These are phyloP conservation scores for Cygnus buccinator DNA, from an alignment of 2,113 vertebrate species.

Conservation along the genomic window DNA sequence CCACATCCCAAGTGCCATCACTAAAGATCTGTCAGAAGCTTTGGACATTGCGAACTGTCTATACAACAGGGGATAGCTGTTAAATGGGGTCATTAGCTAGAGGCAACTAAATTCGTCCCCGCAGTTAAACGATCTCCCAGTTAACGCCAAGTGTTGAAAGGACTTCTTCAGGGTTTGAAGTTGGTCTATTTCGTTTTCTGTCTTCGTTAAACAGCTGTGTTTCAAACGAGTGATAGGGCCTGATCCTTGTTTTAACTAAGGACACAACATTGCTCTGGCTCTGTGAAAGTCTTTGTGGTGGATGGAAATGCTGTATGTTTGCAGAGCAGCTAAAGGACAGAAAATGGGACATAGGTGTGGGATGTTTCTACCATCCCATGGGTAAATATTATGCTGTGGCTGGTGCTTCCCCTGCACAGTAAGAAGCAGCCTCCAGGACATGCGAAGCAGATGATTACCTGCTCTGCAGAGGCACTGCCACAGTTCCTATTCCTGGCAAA, in stretches of 20 bases:
- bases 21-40: background rate
- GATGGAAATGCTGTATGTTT: background rate
- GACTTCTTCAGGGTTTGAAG: background rate
- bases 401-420: background rate
- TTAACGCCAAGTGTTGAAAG: background rate
- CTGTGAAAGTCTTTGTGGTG: background rate
- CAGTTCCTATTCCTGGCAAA: background rate
- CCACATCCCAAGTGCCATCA: background rate
- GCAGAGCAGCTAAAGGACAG: background rate
- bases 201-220: background rate
- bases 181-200: background rate
- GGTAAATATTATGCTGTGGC: background rate
- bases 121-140: background rate
- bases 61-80: background rate
- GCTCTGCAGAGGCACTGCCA: background rate
- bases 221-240: background rate
- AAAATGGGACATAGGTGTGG: fast-evolving
- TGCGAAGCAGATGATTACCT: too few species aligned
- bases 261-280: fast-evolving
- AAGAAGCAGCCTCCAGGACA: background rate
- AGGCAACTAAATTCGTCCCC: background rate
- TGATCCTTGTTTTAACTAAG: background rate
- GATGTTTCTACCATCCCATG: background rate
- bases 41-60: background rate
- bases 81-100: background rate